Percentiles rank a stretch among this genome's conserved stretches.
Conservation (phyloP, 2,888 invertebrate species). For the Caenorhabditis macrosperma region DNA sequence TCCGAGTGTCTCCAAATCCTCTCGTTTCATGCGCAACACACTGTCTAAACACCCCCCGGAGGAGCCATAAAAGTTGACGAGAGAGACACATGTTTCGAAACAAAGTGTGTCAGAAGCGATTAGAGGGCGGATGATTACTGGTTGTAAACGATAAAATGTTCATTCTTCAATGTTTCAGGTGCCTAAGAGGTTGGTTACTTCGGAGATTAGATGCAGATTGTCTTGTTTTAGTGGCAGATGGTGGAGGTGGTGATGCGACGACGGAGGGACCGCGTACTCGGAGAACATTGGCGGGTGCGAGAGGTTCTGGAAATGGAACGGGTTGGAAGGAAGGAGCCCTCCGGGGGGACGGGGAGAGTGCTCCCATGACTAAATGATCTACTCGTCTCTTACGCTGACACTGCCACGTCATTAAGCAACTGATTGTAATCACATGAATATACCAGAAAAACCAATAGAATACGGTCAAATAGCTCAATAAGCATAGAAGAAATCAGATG, state of each 20-base stretch:
- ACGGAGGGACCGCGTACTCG: slow-evolving; percentile 20
- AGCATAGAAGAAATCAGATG: neutral
- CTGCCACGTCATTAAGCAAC: neutral
- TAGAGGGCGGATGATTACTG: slow-evolving; percentile 14
- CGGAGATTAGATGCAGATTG: slow-evolving; percentile 57
- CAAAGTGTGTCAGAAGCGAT: slow-evolving; percentile 30
- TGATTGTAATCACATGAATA: too few relatives aligned
- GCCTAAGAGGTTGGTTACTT: slow-evolving; percentile 60
- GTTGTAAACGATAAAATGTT: slow-evolving; percentile 22
- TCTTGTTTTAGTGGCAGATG: slow-evolving; percentile 42
- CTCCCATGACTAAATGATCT: too few relatives aligned
- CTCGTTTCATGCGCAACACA: neutral
- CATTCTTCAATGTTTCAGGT: slow-evolving; percentile 21
- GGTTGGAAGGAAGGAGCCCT: too few relatives aligned
- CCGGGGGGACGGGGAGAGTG: too few relatives aligned
- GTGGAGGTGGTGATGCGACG: too few relatives aligned
- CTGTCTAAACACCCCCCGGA: neutral
- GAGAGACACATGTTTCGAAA: slow-evolving; percentile 42
- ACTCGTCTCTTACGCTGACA: neutral
- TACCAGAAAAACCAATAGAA: too few relatives aligned
- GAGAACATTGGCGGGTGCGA: slow-evolving; percentile 16
- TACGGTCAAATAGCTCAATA: neutral
- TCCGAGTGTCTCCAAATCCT: too few relatives aligned
- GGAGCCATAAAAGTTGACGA: slow-evolving; percentile 29
- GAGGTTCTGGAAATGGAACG: slow-evolving; percentile 9